These are phyloP conservation scores for Chloropsis hardwickii DNA, from an alignment of 2,113 vertebrate genomes.

Conservation along the genomic window DNA sequence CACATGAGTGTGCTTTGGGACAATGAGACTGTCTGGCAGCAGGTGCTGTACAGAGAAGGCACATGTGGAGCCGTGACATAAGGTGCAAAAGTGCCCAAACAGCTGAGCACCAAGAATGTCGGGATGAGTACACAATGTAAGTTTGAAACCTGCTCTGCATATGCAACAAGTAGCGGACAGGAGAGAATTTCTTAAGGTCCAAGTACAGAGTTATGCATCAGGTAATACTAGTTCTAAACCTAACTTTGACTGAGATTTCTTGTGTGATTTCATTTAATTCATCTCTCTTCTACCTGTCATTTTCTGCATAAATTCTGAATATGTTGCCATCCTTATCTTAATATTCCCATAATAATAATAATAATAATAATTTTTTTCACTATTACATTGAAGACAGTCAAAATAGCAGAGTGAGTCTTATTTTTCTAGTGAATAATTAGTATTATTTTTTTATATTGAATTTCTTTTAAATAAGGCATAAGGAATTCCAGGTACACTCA, in stretches of 20 bases:
- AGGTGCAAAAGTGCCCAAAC: background rate
- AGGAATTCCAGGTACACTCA: accelerated
- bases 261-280: accelerated
- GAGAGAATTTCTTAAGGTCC: background rate
- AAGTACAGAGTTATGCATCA: background rate
- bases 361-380: background rate
- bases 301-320: background rate
- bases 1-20: background rate
- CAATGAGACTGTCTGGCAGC: background rate
- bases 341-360: background rate
- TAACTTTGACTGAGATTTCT: background rate
- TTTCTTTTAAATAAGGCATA: background rate
- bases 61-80: background rate
- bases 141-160: background rate
- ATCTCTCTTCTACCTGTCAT: background rate
- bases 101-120: background rate
- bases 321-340: background rate
- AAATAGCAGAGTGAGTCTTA: background rate
- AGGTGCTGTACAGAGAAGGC: background rate
- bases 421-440: background rate
- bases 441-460: background rate
- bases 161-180: background rate
- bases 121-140: background rate
- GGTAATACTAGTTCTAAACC: background rate
- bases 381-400: background rate